Conservation (phyloP, 2,888 invertebrate species). For the Agrochola lychnidis region DNA sequence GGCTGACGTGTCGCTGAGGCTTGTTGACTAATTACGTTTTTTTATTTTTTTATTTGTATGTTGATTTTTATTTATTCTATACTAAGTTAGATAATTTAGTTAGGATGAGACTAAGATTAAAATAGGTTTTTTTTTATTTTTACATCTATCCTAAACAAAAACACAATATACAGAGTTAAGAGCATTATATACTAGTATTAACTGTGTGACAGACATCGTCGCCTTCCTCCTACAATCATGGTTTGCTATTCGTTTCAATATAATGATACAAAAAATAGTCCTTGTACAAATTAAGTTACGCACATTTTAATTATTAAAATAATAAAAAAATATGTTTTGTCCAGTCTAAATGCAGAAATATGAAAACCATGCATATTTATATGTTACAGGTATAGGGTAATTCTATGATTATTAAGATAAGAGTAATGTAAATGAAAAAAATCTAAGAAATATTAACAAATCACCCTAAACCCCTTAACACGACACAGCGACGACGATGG, state of each 20-base stretch:
- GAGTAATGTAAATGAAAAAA: not conserved
- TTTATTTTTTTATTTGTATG: not conserved
- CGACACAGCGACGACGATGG: not conserved
- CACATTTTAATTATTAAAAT: no score
- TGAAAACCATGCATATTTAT: not conserved
- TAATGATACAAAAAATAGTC: no score
- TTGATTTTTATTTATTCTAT: not conserved
- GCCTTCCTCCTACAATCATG: no score
- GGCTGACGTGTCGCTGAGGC: conserved; percentile 8
- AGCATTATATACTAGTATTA: no score
- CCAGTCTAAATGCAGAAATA: no score
- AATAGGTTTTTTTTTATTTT: no score
- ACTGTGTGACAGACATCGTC: no score
- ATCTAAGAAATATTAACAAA: not conserved
- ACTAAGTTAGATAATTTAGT: not conserved
- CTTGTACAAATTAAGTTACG: no score
- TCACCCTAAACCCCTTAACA: not conserved
- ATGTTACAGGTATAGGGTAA: not conserved
- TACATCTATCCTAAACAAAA: no score
- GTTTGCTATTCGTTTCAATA: no score
- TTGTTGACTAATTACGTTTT: not conserved
- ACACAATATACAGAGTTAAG: no score
- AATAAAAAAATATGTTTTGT: not conserved
- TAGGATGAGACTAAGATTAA: not conserved
- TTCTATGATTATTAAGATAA: not conserved